Evolutionary conservation across 2,797 vertebrate genomes (phyloP), one percentile per base, ranked within the genome.

Genomic region (Thaleichthys pacificus): DNA sequence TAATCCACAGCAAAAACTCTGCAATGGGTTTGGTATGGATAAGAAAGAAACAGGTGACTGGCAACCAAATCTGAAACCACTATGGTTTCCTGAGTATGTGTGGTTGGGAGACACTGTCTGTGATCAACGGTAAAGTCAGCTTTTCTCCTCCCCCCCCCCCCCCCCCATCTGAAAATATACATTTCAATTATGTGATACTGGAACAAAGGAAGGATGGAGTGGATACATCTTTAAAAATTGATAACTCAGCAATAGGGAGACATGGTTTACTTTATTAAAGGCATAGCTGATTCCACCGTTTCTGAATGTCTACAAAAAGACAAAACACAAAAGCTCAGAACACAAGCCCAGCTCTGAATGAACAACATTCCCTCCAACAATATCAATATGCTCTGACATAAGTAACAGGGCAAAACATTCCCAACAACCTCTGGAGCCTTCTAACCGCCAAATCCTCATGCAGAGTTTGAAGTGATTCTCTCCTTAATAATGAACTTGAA

Each of bases 251-350:
- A 84, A 81, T 93, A 92, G 91, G 93, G 93, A 95, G 94, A 97
- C 93, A 93, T 90, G 86, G 92, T 94, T 92, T 91, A 95, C 93
- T 77, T 93, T 93, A 93, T 97, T 97, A 94, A 97, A 96, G 95
- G 95, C 93, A 94, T 93, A 95, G 93, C 93, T 93, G 94, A 95
- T 92, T 95, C 91, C 93, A 94, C 91, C 93, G 91, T 91, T 93
- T 95, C 93, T 95, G 69, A 87, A 85, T 64, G 93, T 94, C 93
- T 94, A 95, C 92, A 92, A 91, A 94, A 88, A 93, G 90, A 94
- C 90, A 90, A 84, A 92, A 91, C 91, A 94, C 89, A 95, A 92
- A 92, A 92, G 91, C 90, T 90, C 90, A 89, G 87, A 80, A 92
- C 91, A 93, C 92, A 91, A 93, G 93, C 90, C 89, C 88, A 89